Percentiles rank a stretch among this genome's conserved stretches.
Evolutionary conservation across 2,888 invertebrate species (phyloP).

Genomic region (Agelastica alni): DNA sequence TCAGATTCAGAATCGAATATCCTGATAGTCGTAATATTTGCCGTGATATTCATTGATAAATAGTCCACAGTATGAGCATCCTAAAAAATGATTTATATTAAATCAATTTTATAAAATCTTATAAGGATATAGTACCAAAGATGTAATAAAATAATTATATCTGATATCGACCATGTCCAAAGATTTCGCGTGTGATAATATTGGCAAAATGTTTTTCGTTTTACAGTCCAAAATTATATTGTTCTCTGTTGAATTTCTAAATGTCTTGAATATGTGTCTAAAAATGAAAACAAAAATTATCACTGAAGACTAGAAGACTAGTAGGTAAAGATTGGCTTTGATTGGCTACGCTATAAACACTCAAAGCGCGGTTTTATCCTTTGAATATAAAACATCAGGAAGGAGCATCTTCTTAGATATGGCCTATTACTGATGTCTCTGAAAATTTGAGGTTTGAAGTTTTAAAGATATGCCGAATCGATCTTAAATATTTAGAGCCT

Average conservation of each 20-base stretch:
- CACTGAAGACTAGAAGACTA: too few species aligned
- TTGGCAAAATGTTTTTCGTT: conserved; percentile 63
- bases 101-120: not conserved
- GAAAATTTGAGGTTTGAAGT: too few species aligned
- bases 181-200: conserved; percentile 70
- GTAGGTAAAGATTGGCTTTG: too few species aligned
- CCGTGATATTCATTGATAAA: conserved; percentile 63
- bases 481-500: too few species aligned
- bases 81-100: conserved; percentile 37
- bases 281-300: conserved; percentile 40
- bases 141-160: conserved; percentile 68
- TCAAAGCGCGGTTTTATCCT: too few species aligned
- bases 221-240: conserved; percentile 79
- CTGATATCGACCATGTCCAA: conserved; percentile 76
- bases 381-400: too few species aligned
- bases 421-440: too few species aligned
- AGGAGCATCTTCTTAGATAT: too few species aligned
- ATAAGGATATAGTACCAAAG: too few species aligned
- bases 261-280: conserved; percentile 74
- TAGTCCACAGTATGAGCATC: conserved; percentile 70
- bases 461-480: too few species aligned
- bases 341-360: too few species aligned
- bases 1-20: conserved; percentile 63
- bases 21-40: conserved; percentile 73
- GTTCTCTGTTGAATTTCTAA: conserved; percentile 70